Percentiles rank a stretch among this genome's conserved stretches.
Evolutionary conservation across 2,797 vertebrate genomes (phyloP).

Genomic region (Chloroceryle inda): DNA sequence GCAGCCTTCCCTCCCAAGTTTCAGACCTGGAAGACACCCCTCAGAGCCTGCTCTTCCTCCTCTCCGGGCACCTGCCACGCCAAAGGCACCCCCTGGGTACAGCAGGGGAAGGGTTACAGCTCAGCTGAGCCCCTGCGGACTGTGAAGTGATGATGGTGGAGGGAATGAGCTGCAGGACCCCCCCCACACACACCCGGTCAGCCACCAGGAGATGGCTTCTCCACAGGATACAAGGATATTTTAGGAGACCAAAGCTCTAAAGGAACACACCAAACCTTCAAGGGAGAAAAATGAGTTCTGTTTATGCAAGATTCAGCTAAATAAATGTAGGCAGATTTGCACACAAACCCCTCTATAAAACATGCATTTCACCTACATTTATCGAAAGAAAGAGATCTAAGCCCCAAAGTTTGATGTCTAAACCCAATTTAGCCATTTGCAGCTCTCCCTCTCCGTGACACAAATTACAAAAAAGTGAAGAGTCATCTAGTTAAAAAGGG

Average conservation of each 20-base stretch:
- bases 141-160: neutral
- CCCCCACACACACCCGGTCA: neutral
- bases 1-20: neutral
- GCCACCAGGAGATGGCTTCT: neutral
- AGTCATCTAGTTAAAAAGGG: neutral
- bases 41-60: neutral
- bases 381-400: neutral
- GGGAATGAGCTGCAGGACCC: neutral
- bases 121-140: neutral
- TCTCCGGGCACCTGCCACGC: neutral
- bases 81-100: neutral
- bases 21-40: neutral
- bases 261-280: neutral
- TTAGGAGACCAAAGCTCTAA: neutral
- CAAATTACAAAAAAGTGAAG: neutral
- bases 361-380: neutral
- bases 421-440: neutral
- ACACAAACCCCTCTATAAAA: fast-evolving
- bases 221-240: neutral
- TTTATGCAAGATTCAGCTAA: neutral
- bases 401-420: neutral
- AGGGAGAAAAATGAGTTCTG: neutral
- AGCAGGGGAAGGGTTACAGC: neutral
- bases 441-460: neutral
- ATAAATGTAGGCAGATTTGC: neutral